Base-by-base conservation (phyloP, 2,888 invertebrate species). In the Ennomos quercinarius region DNA sequence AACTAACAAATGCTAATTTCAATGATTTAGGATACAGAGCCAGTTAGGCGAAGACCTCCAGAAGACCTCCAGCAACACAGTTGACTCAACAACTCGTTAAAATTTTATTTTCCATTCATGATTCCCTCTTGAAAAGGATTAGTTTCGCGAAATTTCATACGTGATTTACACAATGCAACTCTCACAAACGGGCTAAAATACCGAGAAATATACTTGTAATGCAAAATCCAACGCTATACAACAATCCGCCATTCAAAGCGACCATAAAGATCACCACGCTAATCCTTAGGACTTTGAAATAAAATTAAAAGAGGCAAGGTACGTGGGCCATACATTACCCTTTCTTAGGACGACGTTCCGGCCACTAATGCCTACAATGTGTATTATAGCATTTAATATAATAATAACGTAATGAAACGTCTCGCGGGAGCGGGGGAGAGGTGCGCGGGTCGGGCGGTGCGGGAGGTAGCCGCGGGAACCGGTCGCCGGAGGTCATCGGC, bases 371-470 rank as follows among this genome's bases (percentile, higher is more conserved):
- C 89, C 83, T 84, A 90, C 91, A 91, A 88, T 89, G 90, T 91
- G 89, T 88, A 91, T 89, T 90, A 91, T 86, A 91, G 88, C 89
- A 89, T 91, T 92, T 91, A 92, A 91, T 92, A 92, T 91, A 91
- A 92, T 92, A 92, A 92, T 92, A 92, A 90, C 87, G 91, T 92
- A 92, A 92, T 92, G 92, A 92, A 92, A 90, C 88, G 89, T 87
- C 90, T 89, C 84, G 83, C 77, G 78, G 71, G 76, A 70, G 71
- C 76, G 76, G 73, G 57, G 11, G 57, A 67, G 71, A 56, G 73
- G 76, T 27, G 55, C 43, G 77, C 74, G 62, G 66, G 63, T 70
- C 71, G 71, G 64, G 68, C 70, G 71, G 49, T 8, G 68, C 70
- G 72, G 76, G 73, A 71, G 74, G 75, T 74, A 70, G 72, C 74